Evolutionary conservation across 2,888 invertebrate genomes (phyloP), one percentile per base, ranked within the genome.

Genomic region (Perdita meconis): DNA sequence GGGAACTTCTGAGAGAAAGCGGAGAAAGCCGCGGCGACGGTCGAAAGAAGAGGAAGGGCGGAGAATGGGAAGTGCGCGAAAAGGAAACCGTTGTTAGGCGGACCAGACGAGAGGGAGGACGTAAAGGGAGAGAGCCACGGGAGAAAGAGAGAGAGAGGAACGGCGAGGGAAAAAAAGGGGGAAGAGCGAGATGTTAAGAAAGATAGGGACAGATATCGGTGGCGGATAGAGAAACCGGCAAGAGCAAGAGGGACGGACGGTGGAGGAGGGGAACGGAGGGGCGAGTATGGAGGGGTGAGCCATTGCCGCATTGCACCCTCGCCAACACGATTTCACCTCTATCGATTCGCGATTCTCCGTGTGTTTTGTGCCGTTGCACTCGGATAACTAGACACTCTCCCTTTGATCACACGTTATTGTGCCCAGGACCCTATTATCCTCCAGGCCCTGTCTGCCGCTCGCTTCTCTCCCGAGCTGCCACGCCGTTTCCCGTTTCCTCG

Each of bases 231-330:
- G 47, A 19, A 47, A 19, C 8, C 3, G 22, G 47, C 10, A 19
- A 19, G 19, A 19, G 67, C 30, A 36, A 47, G 51, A 71, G 68
- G 68, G 56, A 66, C 57, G 53, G 57, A 64, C 42, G 26, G 24
- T 47, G 51, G 22, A 60, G 24, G 51, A 40, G 57, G 57, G 12
- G 61, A 56, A 68, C 6, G 30, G 30, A 47, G 40, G 36, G 59
- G 55, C 55, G 68, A 77, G 55, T 60, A 50, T 59, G 75, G 66
- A 61, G 78, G 64, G 81, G 79, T 68, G 70, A 73, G 65, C 82
- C 81, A 83, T 87, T 88, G 88, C 88, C 87, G 88, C 88, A 88
- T 88, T 88, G 88, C 88, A 88, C 87, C 88, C 86, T 86, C 74
- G 87, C 80, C 80, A 80, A 83, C 81, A 79, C 86, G 88, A 88